Percentiles rank a stretch among this genome's conserved stretches.
These are phyloP conservation scores for Drosophila saltans DNA, from an alignment of 1,140 invertebrate species.

Conservation along the genomic window DNA sequence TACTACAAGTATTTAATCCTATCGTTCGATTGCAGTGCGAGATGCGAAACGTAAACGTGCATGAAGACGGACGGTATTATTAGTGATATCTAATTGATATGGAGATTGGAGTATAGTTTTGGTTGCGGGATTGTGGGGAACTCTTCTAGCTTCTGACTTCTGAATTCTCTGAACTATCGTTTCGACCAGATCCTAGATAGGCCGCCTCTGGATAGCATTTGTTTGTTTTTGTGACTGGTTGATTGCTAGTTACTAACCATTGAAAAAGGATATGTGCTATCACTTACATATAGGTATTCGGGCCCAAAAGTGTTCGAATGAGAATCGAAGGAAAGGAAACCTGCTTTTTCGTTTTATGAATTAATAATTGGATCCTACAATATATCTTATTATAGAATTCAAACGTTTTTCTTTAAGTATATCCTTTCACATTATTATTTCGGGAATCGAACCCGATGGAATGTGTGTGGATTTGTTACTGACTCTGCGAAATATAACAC, in stretches of 20 bases:
- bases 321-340: slow-evolving; percentile 8
- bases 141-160: neutral
- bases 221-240: neutral
- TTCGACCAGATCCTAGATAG: neutral
- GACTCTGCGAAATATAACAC: no score
- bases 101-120: slow-evolving; percentile 7
- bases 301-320: slow-evolving; percentile 2
- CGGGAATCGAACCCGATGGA: slow-evolving; percentile 1
- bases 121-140: neutral
- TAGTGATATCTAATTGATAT: slow-evolving; percentile 8
- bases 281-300: slow-evolving; percentile 3
- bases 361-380: neutral
- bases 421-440: slow-evolving; percentile 5
- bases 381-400: slow-evolving; percentile 7
- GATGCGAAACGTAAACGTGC: slow-evolving; percentile 7
- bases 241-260: slow-evolving; percentile 21
- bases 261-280: slow-evolving; percentile 26
- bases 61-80: slow-evolving; percentile 23
- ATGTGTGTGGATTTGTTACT: slow-evolving; percentile 1
- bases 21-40: slow-evolving; percentile 6
- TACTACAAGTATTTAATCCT: slow-evolving; percentile 10
- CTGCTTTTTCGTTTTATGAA: slow-evolving; percentile 2
- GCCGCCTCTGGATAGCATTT: neutral
- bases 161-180: neutral
- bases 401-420: neutral